Base-by-base conservation (phyloP, 2,797 vertebrate genomes). In the Neomorphus geoffroyi region DNA sequence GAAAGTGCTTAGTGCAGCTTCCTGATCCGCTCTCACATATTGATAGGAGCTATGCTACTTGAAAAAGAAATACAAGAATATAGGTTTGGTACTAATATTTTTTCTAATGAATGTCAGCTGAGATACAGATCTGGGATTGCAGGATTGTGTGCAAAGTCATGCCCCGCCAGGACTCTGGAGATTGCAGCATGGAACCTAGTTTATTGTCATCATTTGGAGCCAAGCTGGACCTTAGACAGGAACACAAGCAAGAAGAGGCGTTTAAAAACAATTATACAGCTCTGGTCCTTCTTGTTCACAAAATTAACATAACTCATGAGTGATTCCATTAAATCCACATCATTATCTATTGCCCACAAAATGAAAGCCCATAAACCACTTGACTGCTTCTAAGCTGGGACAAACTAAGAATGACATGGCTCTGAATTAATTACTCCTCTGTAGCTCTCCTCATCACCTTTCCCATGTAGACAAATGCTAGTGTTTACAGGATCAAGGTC, bases 351-450 rank as follows among this genome's bases (percentile, higher is more conserved):
- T 83, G 72, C 61, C 86, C 67, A 80, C 77, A 80, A 88, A 91
- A 89, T 41, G 35, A 94, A 93, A 85, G 64, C 41, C 24, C 32
- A 45, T 70, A 79, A 94, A 93, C 69, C 60, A 74, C 41, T 94
- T 67, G 56, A 73, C 56, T 61, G 26, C 30, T 56, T 90, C 71
- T 80, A 75, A 86, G 80, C 70, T 46, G 39, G 64, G 18, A 77
- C 56, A 92, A 88, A 79, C 53, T 79, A 58, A 74, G 48, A 82
- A 61, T 69, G 37, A 73, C n/a, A 70, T 3, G 15, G 48, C 8
- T 90, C 62, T 46, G 58, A 91, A 90, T 73, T 80, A 82, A 92
- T 62, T 86, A 80, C 48, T 93, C 48, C 32, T 66, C 15, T 66
- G 33, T 80, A 88, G 46, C 33, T 88, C 60, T 90, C 84, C 43